phyloP scores from a whole-genome alignment of 1,140 invertebrate species.

The Danaus plexippus region DNA sequence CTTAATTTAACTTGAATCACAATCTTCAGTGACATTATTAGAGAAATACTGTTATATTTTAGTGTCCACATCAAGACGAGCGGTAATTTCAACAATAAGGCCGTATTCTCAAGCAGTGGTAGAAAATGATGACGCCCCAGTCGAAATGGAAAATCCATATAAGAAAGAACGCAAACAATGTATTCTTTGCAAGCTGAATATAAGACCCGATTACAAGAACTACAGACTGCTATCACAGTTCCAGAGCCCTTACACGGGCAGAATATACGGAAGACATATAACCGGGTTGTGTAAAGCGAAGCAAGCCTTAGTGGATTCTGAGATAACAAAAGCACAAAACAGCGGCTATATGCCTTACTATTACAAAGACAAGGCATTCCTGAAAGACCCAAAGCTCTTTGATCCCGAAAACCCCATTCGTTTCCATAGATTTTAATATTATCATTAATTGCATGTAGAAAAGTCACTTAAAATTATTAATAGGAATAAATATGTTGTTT shows the following conservation, averaged over 20 bases:
- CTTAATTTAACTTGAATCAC: too few relatives aligned
- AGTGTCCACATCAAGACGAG: slow-evolving; percentile 34
- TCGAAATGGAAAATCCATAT: slow-evolving; percentile 87
- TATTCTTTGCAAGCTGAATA: slow-evolving; percentile 89
- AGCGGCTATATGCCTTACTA: slow-evolving; percentile 84
- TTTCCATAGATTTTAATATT: slow-evolving; percentile 81
- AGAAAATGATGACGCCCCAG: slow-evolving; percentile 68
- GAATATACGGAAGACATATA: slow-evolving; percentile 91
- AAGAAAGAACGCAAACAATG: slow-evolving; percentile 81
- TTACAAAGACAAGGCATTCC: slow-evolving; percentile 82
- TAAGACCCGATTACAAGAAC: slow-evolving; percentile 94
- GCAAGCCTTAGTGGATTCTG: slow-evolving; percentile 78
- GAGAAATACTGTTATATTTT: slow-evolving; percentile 14
- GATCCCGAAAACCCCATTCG: slow-evolving; percentile 86
- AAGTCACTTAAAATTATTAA: not conserved
- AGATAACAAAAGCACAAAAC: slow-evolving; percentile 81
- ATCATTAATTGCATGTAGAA: slow-evolving; percentile 6
- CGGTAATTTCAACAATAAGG: slow-evolving; percentile 25
- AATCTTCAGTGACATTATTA: not conserved
- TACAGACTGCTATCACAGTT: slow-evolving; percentile 93
- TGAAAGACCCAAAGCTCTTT: slow-evolving; percentile 89
- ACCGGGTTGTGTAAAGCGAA: slow-evolving; percentile 88
- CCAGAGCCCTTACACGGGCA: slow-evolving; percentile 92
- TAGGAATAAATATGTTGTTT: too few relatives aligned
- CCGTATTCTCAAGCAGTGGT: slow-evolving; percentile 23